Percentiles rank a stretch among this genome's conserved stretches.
Conservation (phyloP, 2,888 invertebrate species). For the Argynnis bischoffii region DNA sequence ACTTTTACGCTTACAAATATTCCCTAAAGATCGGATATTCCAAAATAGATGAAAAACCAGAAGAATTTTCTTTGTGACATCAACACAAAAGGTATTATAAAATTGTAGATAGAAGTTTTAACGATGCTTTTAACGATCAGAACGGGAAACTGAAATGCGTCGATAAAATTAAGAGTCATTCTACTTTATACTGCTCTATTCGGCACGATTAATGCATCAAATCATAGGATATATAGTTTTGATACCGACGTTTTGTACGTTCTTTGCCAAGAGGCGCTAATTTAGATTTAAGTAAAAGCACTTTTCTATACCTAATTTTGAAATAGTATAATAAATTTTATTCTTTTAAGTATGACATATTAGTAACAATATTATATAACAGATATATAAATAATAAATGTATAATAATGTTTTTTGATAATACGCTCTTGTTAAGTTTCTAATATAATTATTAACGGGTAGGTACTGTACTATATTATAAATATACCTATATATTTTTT, state of each 20-base stretch:
- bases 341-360: too few species aligned
- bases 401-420: too few species aligned
- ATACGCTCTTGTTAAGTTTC: too few species aligned
- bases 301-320: too few species aligned
- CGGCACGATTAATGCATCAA: slow-evolving; percentile 6
- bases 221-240: slow-evolving; percentile 2
- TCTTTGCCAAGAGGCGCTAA: too few species aligned
- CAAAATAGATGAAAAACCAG: slow-evolving; percentile 11
- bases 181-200: slow-evolving; percentile 8
- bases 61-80: slow-evolving; percentile 23
- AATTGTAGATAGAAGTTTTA: slow-evolving; percentile 38
- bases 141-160: slow-evolving; percentile 30
- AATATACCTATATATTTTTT: too few species aligned
- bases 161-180: slow-evolving; percentile 32
- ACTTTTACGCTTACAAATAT: neutral
- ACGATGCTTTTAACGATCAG: slow-evolving; percentile 36
- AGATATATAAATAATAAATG: too few species aligned
- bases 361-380: too few species aligned
- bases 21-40: neutral
- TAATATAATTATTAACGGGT: too few species aligned
- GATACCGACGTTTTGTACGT: neutral
- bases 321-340: too few species aligned
- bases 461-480: too few species aligned
- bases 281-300: too few species aligned
- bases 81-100: slow-evolving; percentile 32